These are phyloP conservation scores for Hydrotaea diabolus DNA, from an alignment of 2,888 invertebrate species.

Conservation along the genomic window DNA sequence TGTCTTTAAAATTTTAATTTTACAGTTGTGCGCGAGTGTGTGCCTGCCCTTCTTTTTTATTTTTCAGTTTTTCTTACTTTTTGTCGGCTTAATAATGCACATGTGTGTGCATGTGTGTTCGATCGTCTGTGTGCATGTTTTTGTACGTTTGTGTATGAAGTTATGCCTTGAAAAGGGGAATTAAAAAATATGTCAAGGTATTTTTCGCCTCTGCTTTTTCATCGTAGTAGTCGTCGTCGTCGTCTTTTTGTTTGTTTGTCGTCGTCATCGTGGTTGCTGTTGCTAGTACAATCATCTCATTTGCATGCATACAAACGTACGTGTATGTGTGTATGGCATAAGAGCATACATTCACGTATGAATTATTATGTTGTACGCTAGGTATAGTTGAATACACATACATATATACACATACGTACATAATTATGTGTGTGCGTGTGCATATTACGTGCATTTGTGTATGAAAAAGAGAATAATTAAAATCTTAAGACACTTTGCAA, in stretches of 20 bases:
- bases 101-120: background rate
- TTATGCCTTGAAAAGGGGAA: conserved; percentile 35
- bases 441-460: background rate
- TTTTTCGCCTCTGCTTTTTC: conserved; percentile 14
- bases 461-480: conserved; percentile 65
- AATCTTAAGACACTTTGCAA: conserved; percentile 65
- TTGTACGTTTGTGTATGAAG: background rate
- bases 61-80: conserved; percentile 1
- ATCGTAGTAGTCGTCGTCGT: background rate
- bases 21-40: background rate
- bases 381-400: background rate
- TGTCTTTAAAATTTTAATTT: conserved; percentile 16
- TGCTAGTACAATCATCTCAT: conserved; percentile 43
- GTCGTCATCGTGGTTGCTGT: background rate
- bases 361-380: conserved; percentile 9
- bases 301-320: conserved; percentile 45
- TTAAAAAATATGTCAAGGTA: conserved; percentile 63
- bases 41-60: background rate
- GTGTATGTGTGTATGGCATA: conserved; percentile 1
- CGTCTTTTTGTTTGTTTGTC: background rate
- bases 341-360: conserved; percentile 2
- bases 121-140: background rate
- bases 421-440: background rate
- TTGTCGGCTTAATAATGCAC: background rate
- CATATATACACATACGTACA: background rate